Base-by-base conservation (phyloP, 2,888 invertebrate species). In the Drosophila parthenogenetica region DNA sequence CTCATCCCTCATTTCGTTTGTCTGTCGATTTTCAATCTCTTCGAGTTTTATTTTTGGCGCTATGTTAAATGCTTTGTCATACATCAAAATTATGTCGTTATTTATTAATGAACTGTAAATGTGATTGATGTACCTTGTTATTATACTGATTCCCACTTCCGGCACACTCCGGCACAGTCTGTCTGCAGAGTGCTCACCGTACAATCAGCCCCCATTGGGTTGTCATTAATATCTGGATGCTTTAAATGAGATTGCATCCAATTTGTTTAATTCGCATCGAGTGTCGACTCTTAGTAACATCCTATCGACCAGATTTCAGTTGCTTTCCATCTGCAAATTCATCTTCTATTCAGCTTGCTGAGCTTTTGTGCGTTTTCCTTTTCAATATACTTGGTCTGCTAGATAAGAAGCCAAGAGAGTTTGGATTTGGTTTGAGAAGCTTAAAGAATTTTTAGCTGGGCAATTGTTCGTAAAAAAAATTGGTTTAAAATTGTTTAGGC, bases 61-160 rank as follows among this genome's bases (percentile, higher is more conserved):
- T 55, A 70, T 83, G 69, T 80, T 83, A 83, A 83, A 80, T 88
- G 75, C 73, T 73, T 69, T 86, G 81, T 88, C 86, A 81, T 77
- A 77, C 83, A 86, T 82, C 81, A 80, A 79, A 82, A 75, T 68
- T 71, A 81, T 77, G 77, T 74, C 77, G 58, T 66, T 76, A 77
- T 73, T 77, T 79, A 83, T 83, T 86, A 82, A 87, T 89, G 83
- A 89, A 71, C 79, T 82, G 76, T 81, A 77, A 88, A 88, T 79
- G 75, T 86, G 86, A 86, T 89, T 79, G 77, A 89, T 89, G 88
- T 77, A 71, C 32, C 45, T 43, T n/a, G 17, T 11, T 39, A 39
- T 43, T 63, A 25, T 40, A 11, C 39, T n/a, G 13, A n/a, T 17
- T 45, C 49, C 17, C 16, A 49, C 32, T 32, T 49, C 32, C 49